Percentiles rank a stretch among this genome's conserved stretches.
Conservation (phyloP, 2,113 vertebrate species). For the Ginglymostoma cirratum region DNA sequence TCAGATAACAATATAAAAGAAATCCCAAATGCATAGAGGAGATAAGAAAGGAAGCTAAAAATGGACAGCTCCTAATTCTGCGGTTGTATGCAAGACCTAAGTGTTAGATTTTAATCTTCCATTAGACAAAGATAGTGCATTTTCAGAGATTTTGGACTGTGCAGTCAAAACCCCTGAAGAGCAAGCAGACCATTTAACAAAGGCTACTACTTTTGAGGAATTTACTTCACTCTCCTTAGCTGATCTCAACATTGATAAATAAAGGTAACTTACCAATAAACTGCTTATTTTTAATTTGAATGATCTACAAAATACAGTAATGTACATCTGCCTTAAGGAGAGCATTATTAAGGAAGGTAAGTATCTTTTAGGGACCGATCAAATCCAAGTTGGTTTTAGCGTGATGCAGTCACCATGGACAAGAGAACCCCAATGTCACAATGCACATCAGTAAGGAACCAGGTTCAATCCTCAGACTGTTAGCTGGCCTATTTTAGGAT, state of each 20-base stretch:
- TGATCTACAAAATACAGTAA: background rate
- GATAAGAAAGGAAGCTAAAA: background rate
- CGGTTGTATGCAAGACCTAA: background rate
- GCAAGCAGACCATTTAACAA: constrained; percentile 24
- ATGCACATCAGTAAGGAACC: background rate
- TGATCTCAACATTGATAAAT: constrained; percentile 11
- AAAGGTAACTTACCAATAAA: background rate
- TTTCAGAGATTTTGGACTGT: background rate
- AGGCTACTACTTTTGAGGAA: background rate
- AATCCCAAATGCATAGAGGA: constrained; percentile 12
- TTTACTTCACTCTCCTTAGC: background rate
- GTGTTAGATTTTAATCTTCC: constrained; percentile 29
- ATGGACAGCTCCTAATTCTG: constrained; percentile 2
- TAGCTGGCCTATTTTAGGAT: background rate
- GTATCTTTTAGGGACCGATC: background rate
- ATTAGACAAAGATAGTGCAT: background rate
- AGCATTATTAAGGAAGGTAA: background rate
- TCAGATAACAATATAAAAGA: constrained; percentile 18
- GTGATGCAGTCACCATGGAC: background rate
- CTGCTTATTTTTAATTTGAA: background rate
- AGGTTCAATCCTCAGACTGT: background rate
- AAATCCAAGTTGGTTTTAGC: background rate
- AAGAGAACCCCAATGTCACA: background rate
- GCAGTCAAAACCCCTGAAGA: background rate
- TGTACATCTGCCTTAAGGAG: background rate